Evolutionary conservation across 2,888 invertebrate genomes (phyloP), one percentile per base, ranked within the genome.

Genomic region (Cylloceria caligata): DNA sequence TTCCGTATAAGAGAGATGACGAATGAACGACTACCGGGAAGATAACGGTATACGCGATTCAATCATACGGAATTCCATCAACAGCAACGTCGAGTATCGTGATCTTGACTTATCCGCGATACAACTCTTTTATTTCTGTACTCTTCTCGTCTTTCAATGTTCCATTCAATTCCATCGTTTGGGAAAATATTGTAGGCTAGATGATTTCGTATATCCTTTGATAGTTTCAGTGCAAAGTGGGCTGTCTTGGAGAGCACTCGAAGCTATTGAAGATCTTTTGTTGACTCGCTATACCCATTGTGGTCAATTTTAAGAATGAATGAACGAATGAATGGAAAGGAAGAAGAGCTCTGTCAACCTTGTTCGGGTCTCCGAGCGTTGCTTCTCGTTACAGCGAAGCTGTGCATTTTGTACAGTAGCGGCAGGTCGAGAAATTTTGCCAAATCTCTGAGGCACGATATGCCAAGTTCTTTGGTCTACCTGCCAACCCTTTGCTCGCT

Each of bases 41-140:
- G 57, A 60, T 83, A 83, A 81, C 83, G 83, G 83, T 73, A 74
- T 21, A 72, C 36, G 69, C 60, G 73, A 81, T 77, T 83, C 71
- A 36, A 74, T 83, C 72, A 77, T 69, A 64, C 65, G 68, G 73
- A 81, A 81, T 83, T 73, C 52, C 73, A 62, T 27, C 27, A 67
- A 5, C 55, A 57, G n/a, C 55, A 6, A 55, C 30, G 55, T 34
- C 68, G 52, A 49, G 47, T 67, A 36, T 39, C 24, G 55, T 21
- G 39, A 74, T 77, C 47, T 45, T 45, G 24, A 67, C 52, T 49
- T 24, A 55, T 62, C 34, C 49, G 52, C 57, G 27, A 60, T 49
- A 67, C 3, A 57, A 62, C 47, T 57, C 21, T 64, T 39, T 19
- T 19, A 49, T 34, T 30, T 6, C 30, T 27, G 6, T 30, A 47